Base-by-base conservation (phyloP, 2,797 vertebrate species). In the Falco novaeseelandiae region DNA sequence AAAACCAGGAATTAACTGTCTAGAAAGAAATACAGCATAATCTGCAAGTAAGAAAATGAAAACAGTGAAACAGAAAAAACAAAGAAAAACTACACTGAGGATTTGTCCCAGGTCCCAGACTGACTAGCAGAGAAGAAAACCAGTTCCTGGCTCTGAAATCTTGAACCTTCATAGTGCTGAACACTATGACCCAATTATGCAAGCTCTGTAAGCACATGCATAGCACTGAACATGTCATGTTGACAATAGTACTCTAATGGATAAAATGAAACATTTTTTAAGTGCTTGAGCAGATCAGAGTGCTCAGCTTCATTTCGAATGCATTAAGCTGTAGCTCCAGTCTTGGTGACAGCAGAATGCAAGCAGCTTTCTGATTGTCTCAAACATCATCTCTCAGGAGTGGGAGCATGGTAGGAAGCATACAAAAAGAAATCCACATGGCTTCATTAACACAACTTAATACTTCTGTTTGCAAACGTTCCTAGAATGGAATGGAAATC, bases 401-500 rank as follows among this genome's bases (percentile, higher is more conserved):
- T 1, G 36, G 22, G 46, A 78, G 90, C 36, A n/a, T 6, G 27
- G 25, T 58, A 96, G 59, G 38, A 76, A 51, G 18, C n/a, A 62
- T 32, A 49, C 15, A 63, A 65, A 90, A 71, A 85, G 14, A 80
- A 87, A 87, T 86, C 69, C 61, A 58, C 5, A 3, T 15, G 27
- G 27, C 29, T 90, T 77, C 49, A 57, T 67, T 65, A 69, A 91
- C 6, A 21, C 30, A 70, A 2, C 14, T 62, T 42, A 29, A 55
- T 59, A 44, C 23, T 78, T 59, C 40, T 51, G 32, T 57, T 95
- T 57, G 34, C 30, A 54, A 16, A 32, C 7, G 20, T 82, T 90
- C 73, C 93, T 98, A 97, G 93, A 98, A 98, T 22, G 97, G 98
- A 93, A 98, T 97, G 38, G 96, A 98, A 90, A 98, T 98, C 91